These are phyloP conservation scores for Hemiscyllium ocellatum DNA, from an alignment of 2,113 vertebrate species.

Conservation along the genomic window DNA sequence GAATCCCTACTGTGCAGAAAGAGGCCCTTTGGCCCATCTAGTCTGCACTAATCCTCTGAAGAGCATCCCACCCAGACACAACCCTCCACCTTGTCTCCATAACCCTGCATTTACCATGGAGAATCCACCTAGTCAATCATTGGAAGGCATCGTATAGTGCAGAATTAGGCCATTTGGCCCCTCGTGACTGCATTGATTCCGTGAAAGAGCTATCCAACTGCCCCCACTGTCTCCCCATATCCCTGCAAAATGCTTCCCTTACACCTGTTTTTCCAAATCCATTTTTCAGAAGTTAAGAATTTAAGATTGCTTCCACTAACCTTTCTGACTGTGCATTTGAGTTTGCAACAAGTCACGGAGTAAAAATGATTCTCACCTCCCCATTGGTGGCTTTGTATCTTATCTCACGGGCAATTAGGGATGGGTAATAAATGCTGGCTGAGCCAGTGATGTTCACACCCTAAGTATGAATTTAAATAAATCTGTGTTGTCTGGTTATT, in stretches of 20 bases:
- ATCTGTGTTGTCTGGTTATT: not conserved
- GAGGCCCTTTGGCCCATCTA: too few species aligned
- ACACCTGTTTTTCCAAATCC: not conserved
- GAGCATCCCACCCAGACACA: too few species aligned
- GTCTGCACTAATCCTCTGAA: too few species aligned
- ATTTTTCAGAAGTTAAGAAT: too few species aligned
- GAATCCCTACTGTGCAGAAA: too few species aligned
- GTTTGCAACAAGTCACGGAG: not conserved
- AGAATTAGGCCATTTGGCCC: not conserved
- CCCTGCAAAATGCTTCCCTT: not conserved
- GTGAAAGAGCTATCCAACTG: not conserved
- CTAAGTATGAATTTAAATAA: too few species aligned
- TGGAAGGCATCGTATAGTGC: not conserved
- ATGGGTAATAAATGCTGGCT: too few species aligned
- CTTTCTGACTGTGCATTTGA: too few species aligned
- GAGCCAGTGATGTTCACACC: too few species aligned
- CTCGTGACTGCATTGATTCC: not conserved
- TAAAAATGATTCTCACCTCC: not conserved
- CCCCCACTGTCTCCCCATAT: not conserved
- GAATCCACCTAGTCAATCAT: not conserved
- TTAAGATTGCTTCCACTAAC: not conserved
- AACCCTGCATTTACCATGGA: too few species aligned
- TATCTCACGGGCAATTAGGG: not conserved
- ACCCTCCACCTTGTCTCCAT: too few species aligned
- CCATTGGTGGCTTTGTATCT: not conserved